Conservation (phyloP, 2,797 vertebrate genomes). For the Platyrinchus mystaceus region DNA sequence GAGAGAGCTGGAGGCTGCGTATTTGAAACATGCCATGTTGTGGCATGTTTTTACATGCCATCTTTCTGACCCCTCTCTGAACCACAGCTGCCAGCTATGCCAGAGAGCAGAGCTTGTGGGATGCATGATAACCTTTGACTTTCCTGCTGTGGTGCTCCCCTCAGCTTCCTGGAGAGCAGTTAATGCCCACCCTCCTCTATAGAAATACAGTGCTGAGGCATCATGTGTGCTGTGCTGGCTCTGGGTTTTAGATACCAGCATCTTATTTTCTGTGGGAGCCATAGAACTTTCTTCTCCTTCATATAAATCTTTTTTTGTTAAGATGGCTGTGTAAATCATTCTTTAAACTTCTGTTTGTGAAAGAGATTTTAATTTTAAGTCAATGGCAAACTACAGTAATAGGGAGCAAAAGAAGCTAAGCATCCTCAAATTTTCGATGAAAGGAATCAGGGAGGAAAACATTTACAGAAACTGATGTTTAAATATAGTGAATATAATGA, state of each 20-base stretch:
- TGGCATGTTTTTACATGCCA: not conserved
- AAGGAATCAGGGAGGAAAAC: not conserved
- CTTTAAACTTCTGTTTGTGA: not conserved
- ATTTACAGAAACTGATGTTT: not conserved
- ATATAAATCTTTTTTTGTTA: not conserved
- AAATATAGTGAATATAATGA: not conserved
- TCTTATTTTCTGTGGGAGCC: not conserved
- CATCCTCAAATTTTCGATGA: not conserved
- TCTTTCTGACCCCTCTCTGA: not conserved
- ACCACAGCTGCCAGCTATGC: not conserved
- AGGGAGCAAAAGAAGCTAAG: not conserved
- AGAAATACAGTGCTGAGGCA: not conserved
- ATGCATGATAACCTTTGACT: not conserved
- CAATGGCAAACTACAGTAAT: not conserved
- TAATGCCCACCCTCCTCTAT: not conserved
- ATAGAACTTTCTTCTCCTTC: not conserved
- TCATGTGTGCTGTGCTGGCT: not conserved
- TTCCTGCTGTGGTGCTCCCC: not conserved
- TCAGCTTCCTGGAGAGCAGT: not conserved
- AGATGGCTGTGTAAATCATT: not conserved
- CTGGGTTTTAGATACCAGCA: not conserved
- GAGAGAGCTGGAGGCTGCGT: not conserved
- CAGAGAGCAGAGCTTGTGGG: not conserved
- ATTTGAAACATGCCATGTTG: not conserved
- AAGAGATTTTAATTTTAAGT: not conserved